Base-by-base conservation (phyloP, 1,140 invertebrate genomes). In the Hyphantria cunea region DNA sequence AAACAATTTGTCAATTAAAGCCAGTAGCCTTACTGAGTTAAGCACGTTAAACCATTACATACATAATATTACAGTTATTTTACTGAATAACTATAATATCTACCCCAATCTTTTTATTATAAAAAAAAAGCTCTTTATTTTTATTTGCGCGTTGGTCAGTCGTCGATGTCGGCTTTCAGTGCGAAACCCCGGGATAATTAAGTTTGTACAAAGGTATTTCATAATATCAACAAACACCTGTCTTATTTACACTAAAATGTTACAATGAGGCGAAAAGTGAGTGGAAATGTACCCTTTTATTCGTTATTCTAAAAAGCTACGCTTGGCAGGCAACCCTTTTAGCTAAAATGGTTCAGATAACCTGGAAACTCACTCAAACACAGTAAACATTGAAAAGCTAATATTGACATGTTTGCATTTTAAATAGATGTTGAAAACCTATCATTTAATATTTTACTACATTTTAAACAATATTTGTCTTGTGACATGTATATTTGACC, bases 331-430 rank as follows among this genome's bases (percentile, higher is more conserved):
- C 34, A 62, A 68, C 45, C 61, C 61, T 60, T 68, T 64, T 60
- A 68, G 51, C 15, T 55, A 59, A 60, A 60, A 54, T 55, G 44
- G 25, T 47, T 64, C 41, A 31, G 54, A 44, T 34, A 49, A 48
- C n/a, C n/a, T 49, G 45, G 51, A 17, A 15, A 54, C 45, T 64
- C 42, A 44, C 61, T 50, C 14, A 41, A 53, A 62, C 53, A 58
- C 42, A 31, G 50, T 50, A 68, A 15, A 59, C 50, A 49, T 49
- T 34, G 37, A 14, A 32, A 55, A 37, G 52, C 49, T 52, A 68
- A 68, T 60, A 68, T 42, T 58, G 60, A 59, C 60, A 48, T 64
- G 34, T 68, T 64, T 64, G 50, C 48, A 53, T 48, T 53, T 10
- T 39, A 58, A 62, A 49, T 10, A 47, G 44, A 41, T 7, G 34